Evolutionary conservation across 2,113 vertebrate genomes (phyloP), one percentile per base, ranked within the genome.

Genomic region (Clupea harengus): DNA sequence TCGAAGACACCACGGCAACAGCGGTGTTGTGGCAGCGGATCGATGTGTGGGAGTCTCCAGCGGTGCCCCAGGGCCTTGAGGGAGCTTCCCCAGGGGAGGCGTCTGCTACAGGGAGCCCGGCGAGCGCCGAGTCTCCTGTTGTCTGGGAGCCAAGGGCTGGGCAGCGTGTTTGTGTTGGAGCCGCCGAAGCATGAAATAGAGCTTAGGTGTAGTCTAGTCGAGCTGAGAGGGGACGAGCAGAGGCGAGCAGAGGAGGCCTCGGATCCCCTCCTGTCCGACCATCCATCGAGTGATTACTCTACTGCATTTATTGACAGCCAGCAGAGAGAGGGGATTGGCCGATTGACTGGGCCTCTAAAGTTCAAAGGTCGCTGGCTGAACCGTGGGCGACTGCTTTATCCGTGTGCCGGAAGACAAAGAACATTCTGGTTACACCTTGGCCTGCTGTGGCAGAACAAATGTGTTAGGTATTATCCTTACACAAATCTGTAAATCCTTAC

Each of bases 161-260:
- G 90, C 90, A 85, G 88, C 89, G 92, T 94, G 92, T 94, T 95
- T 94, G 92, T 95, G 94, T 94, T 92, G 92, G 87, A 89, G 91
- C 92, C 88, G 92, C 92, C 92, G 93, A 94, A 91, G 94, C 94
- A 90, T 95, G 93, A 95, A 95, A 95, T 95, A 92, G 93, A 94
- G 92, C 93, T 93, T 93, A 94, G 94, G 94, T 95, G 95, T 91
- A 86, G 91, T 82, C 7, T 4, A 22, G 18, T n/a, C 57, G 57
- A 22, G 15, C 15, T 22, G 15, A 22, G 17, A 2, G 3, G 15
- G 15, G 0, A 4, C 17, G 20, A 22, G 54, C 54, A 15, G 54
- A 57, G 54, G 8, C 4, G 54, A 17, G 54, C 54, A 57, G 87
- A 89, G 89, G 85, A 88, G 91, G 92, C 94, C 93, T 89, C 87